Evolutionary conservation across 2,888 invertebrate genomes (phyloP), one percentile per base, ranked within the genome.

Genomic region (Augochlorella aurata): DNA sequence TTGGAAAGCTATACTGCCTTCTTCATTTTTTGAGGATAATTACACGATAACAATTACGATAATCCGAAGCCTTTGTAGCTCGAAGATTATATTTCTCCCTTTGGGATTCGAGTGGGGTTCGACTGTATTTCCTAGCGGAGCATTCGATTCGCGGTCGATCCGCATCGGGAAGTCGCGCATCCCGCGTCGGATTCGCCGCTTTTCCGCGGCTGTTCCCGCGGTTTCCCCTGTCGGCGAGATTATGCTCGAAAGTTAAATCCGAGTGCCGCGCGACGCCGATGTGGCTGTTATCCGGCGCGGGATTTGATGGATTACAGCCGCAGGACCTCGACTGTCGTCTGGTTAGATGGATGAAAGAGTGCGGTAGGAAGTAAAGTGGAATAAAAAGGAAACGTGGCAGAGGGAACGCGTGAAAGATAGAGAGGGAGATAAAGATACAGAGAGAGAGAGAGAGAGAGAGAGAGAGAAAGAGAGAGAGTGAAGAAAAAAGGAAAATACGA

Each of bases 281-380:
- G 71, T n/a, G 58, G 78, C 75, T 72, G 71, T 67, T 65, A 81
- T 69, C 72, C 79, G 79, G 47, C 70, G 65, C 67, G 58, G 77
- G 71, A 77, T 83, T 84, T 89, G 89, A 88, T 85, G 82, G 86
- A 89, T 88, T 89, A 87, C 87, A 82, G 74, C 84, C 75, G 85
- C 74, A 61, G 70, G 61, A 77, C 50, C 68, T 80, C 78, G 61
- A 73, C 77, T 81, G 71, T 77, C 86, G 77, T 52, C 78, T 47
- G 78, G 74, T 49, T 74, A 58, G 81, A 84, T 84, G 67, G 76
- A 66, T 83, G 76, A 82, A 81, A 85, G 69, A 83, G 69, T 67
- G 70, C 14, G 52, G 65, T 38, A 45, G 38, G n/a, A 29, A 63
- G 52, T 47, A 72, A 78, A 63, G 69, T 44, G 54, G 47, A 66